Conservation (phyloP, 2,888 invertebrate species). For the Stegana nigrithorax region DNA sequence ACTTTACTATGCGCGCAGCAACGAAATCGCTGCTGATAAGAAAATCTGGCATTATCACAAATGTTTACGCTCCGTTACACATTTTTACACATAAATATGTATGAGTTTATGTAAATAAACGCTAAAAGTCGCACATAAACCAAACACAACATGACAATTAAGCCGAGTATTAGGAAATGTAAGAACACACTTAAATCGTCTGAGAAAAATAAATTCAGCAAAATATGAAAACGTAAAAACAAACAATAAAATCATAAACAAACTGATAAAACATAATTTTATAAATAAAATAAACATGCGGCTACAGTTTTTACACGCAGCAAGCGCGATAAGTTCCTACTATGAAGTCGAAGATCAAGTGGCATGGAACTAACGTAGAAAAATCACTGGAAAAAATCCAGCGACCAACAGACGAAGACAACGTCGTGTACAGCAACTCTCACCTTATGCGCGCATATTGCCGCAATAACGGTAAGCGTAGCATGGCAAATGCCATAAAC, state of each 20-base stretch:
- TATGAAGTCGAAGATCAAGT: not conserved
- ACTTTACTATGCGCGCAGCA: too few species aligned
- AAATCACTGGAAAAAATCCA: not conserved
- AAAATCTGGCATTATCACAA: constrained; percentile 60
- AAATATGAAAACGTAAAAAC: not conserved
- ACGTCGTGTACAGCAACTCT: not conserved
- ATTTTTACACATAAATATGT: constrained; percentile 29
- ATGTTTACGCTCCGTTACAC: constrained; percentile 61
- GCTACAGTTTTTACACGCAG: not conserved
- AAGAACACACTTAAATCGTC: not conserved
- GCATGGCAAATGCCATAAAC: not conserved
- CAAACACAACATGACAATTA: not conserved
- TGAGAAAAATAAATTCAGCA: constrained; percentile 13
- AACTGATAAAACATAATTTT: not conserved
- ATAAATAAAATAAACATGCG: not conserved
- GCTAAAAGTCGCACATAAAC: constrained; percentile 30
- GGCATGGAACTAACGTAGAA: not conserved
- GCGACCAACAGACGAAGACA: not conserved
- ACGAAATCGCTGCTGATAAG: too few species aligned
- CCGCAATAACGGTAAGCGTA: not conserved
- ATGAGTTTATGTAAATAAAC: not conserved
- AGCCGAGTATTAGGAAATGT: not conserved
- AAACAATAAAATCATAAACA: not conserved
- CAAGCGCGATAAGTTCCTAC: too few species aligned
- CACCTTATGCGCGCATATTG: not conserved